Evolutionary conservation across 2,113 vertebrate species (phyloP).

Genomic region (Grammomys surdaster): DNA sequence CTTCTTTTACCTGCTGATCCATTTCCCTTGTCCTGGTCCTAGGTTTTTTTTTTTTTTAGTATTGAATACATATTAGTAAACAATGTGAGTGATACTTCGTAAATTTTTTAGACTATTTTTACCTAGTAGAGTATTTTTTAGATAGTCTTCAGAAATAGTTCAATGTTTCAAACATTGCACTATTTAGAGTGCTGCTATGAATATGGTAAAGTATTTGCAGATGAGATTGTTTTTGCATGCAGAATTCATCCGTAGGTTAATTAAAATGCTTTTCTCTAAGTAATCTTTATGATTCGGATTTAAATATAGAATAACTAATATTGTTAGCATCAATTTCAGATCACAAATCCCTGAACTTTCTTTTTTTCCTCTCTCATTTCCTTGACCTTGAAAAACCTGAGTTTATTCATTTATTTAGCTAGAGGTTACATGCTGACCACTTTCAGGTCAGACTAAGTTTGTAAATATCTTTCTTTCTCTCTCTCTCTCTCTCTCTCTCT

Average conservation of each 20-base stretch:
- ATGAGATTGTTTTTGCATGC: background rate
- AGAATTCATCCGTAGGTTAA: conserved; percentile 44
- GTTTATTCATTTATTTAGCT: background rate
- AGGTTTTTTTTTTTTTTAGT: background rate
- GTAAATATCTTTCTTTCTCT: conserved; percentile 17
- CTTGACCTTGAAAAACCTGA: background rate
- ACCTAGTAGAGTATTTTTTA: conserved; percentile 3
- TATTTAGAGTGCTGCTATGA: background rate
- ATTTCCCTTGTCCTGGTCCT: background rate
- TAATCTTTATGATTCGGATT: conserved; percentile 51
- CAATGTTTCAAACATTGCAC: conserved; percentile 30
- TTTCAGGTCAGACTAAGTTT: background rate
- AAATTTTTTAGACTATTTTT: conserved; percentile 23
- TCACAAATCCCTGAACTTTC: background rate
- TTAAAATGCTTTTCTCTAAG: conserved; percentile 31
- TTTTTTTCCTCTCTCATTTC: background rate
- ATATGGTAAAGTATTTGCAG: conserved; percentile 1
- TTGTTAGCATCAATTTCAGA: conserved; percentile 39
- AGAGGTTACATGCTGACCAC: background rate
- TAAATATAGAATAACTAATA: conserved; percentile 6
- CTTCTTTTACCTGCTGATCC: background rate
- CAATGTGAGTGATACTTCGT: background rate
- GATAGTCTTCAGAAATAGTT: conserved; percentile 45
- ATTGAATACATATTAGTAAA: background rate
- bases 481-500: too few relatives aligned